Evolutionary conservation across 2,797 vertebrate species (phyloP).

Genomic region (Sylvilagus floridanus): DNA sequence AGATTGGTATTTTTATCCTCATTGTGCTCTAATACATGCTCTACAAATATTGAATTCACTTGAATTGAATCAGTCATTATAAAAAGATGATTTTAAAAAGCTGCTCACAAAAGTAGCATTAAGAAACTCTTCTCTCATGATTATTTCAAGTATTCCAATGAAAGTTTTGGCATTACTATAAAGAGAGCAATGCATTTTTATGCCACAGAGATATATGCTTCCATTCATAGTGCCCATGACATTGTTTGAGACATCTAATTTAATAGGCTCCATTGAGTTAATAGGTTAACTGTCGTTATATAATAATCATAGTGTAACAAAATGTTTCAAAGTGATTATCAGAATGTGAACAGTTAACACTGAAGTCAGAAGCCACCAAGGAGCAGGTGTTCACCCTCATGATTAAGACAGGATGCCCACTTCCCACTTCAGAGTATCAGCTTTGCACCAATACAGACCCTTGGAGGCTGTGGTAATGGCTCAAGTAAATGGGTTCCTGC

Average conservation of each 20-base stretch:
- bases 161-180: neutral
- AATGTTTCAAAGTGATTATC: neutral
- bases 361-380: neutral
- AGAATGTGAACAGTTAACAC: neutral
- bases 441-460: too few species aligned
- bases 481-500: too few species aligned
- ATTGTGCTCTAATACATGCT: neutral
- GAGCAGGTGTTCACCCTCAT: too few species aligned
- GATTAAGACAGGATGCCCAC: too few species aligned
- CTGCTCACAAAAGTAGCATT: neutral
- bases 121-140: neutral
- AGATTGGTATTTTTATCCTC: neutral
- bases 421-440: too few species aligned
- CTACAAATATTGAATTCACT: neutral
- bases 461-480: too few species aligned
- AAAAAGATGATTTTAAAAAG: neutral
- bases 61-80: neutral
- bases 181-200: neutral
- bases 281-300: neutral
- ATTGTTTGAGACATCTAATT: neutral
- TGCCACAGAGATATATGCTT: neutral
- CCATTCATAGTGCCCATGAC: neutral
- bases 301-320: neutral
- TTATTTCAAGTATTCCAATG: neutral
- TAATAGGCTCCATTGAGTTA: neutral